Conservation (phyloP, 2,797 vertebrate species). For the Dromococcyx pavoninus region DNA sequence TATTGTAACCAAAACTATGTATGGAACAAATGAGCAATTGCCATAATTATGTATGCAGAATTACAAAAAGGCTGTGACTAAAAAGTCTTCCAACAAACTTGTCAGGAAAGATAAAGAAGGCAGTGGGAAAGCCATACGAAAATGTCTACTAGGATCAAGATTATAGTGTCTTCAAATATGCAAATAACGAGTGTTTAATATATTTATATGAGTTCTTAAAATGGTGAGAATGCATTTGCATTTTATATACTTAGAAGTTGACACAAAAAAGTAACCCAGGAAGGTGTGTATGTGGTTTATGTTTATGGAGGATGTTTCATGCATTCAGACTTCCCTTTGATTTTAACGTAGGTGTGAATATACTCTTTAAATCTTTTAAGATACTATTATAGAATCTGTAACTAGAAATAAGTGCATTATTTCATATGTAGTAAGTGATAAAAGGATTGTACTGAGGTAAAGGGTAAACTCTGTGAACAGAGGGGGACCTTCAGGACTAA, state of each 20-base stretch:
- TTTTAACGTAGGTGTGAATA: neutral
- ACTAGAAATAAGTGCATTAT: neutral
- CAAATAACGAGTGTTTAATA: neutral
- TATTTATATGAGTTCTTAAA: neutral
- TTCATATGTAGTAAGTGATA: neutral
- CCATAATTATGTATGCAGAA: neutral
- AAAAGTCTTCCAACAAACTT: neutral
- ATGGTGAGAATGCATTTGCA: neutral
- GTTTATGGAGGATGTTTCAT: neutral
- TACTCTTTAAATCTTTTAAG: neutral
- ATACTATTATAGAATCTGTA: neutral
- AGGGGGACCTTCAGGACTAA: neutral
- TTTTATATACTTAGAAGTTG: neutral
- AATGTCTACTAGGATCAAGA: neutral
- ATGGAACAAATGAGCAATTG: neutral
- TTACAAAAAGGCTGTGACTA: neutral
- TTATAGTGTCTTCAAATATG: neutral
- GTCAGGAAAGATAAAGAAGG: neutral
- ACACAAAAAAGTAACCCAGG: neutral
- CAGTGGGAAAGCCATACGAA: neutral
- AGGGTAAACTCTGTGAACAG: neutral
- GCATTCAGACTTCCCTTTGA: neutral
- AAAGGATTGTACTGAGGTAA: neutral
- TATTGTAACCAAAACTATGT: neutral
- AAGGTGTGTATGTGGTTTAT: neutral